Conservation (phyloP, 1,140 invertebrate genomes). For the Ganaspis sp. region DNA sequence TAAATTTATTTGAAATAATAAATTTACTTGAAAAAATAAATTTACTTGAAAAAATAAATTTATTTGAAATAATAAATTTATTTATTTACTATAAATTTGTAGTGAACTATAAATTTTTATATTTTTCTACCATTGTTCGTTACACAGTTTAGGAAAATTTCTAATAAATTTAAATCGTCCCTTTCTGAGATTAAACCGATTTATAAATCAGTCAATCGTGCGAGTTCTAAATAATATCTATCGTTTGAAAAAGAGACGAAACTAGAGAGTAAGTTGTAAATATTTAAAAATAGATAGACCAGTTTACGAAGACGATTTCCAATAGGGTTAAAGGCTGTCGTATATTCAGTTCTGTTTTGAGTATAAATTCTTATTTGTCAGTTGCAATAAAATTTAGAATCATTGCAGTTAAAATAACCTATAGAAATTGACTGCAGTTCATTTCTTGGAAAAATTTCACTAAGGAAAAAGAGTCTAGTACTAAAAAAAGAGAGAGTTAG, state of each 20-base stretch:
- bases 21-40: too few relatives aligned
- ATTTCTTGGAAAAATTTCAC: neutral
- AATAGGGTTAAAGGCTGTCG: neutral
- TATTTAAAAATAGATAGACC: neutral
- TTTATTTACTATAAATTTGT: too few relatives aligned
- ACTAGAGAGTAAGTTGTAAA: neutral
- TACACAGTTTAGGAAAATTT: too few relatives aligned
- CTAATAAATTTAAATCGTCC: neutral
- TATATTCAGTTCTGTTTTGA: neutral
- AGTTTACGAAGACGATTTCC: neutral
- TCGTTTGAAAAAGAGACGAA: neutral
- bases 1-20: too few relatives aligned
- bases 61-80: too few relatives aligned
- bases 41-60: too few relatives aligned
- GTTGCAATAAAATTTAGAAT: conserved; percentile 6
- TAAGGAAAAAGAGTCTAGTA: neutral
- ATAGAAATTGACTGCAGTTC: neutral
- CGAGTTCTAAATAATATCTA: neutral
- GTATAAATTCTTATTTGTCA: neutral
- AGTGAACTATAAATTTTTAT: too few relatives aligned
- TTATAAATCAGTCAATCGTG: neutral
- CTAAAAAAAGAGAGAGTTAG: too few relatives aligned
- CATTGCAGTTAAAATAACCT: neutral
- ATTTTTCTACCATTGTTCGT: too few relatives aligned
- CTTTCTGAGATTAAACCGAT: neutral